Conservation (phyloP, 1,140 invertebrate genomes). For the Danaus plexippus region DNA sequence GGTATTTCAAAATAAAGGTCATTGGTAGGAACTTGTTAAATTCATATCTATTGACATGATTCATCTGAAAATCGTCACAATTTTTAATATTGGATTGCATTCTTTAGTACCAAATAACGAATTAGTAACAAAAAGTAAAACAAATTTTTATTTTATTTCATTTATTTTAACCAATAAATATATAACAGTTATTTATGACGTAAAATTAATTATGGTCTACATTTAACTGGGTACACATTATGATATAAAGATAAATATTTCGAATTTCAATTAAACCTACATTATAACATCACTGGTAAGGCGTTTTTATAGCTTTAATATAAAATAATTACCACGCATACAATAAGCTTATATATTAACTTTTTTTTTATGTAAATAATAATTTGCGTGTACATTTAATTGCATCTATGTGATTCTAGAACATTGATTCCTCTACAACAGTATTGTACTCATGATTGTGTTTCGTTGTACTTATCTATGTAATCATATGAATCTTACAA, state of each 20-base stretch:
- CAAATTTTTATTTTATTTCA: slow-evolving; percentile 25
- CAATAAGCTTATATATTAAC: too few relatives aligned
- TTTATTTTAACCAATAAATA: slow-evolving; percentile 69
- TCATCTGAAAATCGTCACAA: too few relatives aligned
- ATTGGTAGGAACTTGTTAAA: too few relatives aligned
- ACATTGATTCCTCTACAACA: slow-evolving; percentile 7
- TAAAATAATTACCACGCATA: too few relatives aligned
- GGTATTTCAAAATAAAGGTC: too few relatives aligned
- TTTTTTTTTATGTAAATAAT: too few relatives aligned
- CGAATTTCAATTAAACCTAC: slow-evolving; percentile 16
- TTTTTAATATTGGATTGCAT: too few relatives aligned
- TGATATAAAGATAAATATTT: slow-evolving; percentile 13
- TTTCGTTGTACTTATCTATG: slow-evolving; percentile 22
- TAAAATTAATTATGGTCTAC: slow-evolving; percentile 31
- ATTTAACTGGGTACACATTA: slow-evolving; percentile 31
- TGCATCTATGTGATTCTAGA: too few relatives aligned
- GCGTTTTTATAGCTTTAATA: too few relatives aligned
- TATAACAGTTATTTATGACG: slow-evolving; percentile 59
- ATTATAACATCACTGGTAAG: slow-evolving; percentile 48
- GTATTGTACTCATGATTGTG: slow-evolving; percentile 19
- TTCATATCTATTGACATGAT: too few relatives aligned
- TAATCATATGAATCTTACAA: neutral
- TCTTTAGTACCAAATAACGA: neutral
- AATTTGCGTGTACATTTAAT: too few relatives aligned
- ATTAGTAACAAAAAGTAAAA: slow-evolving; percentile 4